A percentile compares a stretch with the other conserved stretches of the same genome.
phyloP scores from a whole-genome alignment of 2,113 vertebrate genomes.

The Gadus macrocephalus region DNA sequence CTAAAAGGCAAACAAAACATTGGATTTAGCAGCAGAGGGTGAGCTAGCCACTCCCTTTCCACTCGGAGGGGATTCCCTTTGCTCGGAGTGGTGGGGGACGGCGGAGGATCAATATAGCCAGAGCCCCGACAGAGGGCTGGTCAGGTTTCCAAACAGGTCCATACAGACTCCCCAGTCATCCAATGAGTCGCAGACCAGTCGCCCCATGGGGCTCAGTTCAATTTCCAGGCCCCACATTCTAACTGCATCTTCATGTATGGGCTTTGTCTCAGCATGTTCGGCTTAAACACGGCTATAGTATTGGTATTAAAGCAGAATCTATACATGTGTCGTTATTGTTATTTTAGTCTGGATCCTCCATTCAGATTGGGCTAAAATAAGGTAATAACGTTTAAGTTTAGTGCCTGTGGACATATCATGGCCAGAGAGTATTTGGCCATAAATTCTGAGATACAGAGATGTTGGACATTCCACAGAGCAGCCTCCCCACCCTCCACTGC shows the following conservation, averaged over 20 bases:
- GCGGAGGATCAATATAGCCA: conserved; percentile 28
- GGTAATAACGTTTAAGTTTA: too few species aligned
- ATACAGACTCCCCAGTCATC: conserved; percentile 15
- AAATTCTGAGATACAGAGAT: conserved; percentile 52
- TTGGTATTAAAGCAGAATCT: too few species aligned
- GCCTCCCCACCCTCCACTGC: conserved; percentile 43
- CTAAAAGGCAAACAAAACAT: conserved; percentile 6
- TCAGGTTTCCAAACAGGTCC: conserved; percentile 43
- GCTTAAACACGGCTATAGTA: too few species aligned
- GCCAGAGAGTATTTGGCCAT: conserved; percentile 53
- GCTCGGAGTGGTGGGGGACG: neutral
- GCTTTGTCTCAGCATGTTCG: too few species aligned
- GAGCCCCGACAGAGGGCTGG: conserved; percentile 3
- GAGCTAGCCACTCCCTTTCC: conserved; percentile 26
- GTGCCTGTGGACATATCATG: conserved; percentile 40
- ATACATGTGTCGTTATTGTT: too few species aligned
- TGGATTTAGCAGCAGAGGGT: conserved; percentile 32
- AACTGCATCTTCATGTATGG: too few species aligned
- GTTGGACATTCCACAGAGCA: conserved; percentile 57
- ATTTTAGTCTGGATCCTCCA: too few species aligned
- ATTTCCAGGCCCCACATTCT: too few species aligned
- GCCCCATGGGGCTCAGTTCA: neutral
- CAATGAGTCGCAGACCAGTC: conserved; percentile 1
- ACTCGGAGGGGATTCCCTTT: conserved; percentile 39
- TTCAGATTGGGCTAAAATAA: too few species aligned